A percentile compares a stretch with the other conserved stretches of the same genome.
These are phyloP conservation scores for Aelia acuminata DNA, from an alignment of 2,888 invertebrate species.

Conservation along the genomic window DNA sequence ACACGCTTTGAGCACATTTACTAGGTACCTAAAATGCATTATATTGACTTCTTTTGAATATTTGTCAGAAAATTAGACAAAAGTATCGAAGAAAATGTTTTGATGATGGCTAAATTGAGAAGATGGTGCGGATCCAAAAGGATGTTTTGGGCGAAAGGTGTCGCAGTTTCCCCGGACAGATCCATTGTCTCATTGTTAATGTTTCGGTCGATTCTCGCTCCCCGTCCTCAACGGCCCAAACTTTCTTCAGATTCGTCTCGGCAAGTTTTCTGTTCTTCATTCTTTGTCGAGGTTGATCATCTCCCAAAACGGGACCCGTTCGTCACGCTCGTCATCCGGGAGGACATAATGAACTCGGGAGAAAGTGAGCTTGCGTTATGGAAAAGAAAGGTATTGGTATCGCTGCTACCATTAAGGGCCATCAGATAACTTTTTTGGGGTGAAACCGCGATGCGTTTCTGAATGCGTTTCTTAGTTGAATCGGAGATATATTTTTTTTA, in stretches of 20 bases:
- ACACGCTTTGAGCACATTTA: neutral
- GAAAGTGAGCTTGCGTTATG: constrained; percentile 13
- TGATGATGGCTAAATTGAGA: neutral
- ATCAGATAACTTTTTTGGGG: neutral
- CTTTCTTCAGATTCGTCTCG: constrained; percentile 53
- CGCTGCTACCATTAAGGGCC: neutral
- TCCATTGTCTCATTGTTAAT: constrained; percentile 55
- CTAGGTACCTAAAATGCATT: too few species aligned
- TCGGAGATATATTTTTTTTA: too few species aligned
- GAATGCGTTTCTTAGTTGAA: too few species aligned
- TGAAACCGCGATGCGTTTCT: neutral
- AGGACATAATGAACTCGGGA: constrained; percentile 13
- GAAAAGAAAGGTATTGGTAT: constrained; percentile 31
- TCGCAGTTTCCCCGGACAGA: constrained; percentile 3
- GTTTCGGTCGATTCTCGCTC: constrained; percentile 30
- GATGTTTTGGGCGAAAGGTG: constrained; percentile 22
- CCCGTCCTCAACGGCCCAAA: neutral
- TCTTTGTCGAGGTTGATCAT: constrained; percentile 30
- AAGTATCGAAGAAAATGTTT: neutral
- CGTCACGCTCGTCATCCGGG: constrained; percentile 31
- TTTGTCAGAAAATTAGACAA: neutral
- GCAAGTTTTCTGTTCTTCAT: constrained; percentile 28
- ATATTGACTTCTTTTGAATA: neutral
- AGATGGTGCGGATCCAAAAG: constrained; percentile 7
- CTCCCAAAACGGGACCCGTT: neutral